These are phyloP conservation scores for Xiphydria camelus DNA, from an alignment of 2,888 invertebrate species.

Conservation along the genomic window DNA sequence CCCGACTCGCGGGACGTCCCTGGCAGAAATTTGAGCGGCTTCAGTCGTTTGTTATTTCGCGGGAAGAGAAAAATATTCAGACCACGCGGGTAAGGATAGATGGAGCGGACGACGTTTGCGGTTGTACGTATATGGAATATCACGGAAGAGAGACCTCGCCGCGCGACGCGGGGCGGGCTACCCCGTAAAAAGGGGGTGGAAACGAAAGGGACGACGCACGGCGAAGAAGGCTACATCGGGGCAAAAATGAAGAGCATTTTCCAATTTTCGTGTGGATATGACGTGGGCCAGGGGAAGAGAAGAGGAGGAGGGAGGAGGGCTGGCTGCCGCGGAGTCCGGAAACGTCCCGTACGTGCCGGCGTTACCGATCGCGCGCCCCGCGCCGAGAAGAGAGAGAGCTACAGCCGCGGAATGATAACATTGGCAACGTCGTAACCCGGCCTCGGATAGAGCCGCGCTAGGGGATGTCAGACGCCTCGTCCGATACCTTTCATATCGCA, in stretches of 20 bases:
- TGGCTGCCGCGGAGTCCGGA: slow-evolving; percentile 35
- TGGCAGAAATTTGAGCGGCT: too few species aligned
- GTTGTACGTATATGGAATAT: not conserved
- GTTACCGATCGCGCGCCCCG: slow-evolving; percentile 28
- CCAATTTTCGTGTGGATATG: slow-evolving; percentile 49
- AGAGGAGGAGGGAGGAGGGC: too few species aligned
- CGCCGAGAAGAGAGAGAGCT: slow-evolving; percentile 18
- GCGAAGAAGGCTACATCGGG: slow-evolving; percentile 24
- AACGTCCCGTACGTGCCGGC: slow-evolving; percentile 33
- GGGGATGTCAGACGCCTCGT: slow-evolving; percentile 4
- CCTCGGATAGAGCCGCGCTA: not conserved
- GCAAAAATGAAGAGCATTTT: slow-evolving; percentile 40
- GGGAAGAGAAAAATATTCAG: too few species aligned
- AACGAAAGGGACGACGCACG: slow-evolving; percentile 11
- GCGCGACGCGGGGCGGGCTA: too few species aligned
- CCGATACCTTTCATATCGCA: slow-evolving; percentile 11
- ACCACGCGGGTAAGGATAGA: too few species aligned
- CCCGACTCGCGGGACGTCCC: too few species aligned
- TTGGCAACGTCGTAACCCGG: slow-evolving; percentile 7
- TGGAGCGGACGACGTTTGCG: not conserved
- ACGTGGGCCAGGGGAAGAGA: too few species aligned
- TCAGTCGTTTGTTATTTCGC: too few species aligned
- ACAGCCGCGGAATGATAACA: slow-evolving; percentile 38
- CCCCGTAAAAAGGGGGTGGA: slow-evolving; percentile 6
- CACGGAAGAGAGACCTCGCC: too few species aligned